Conservation (phyloP, 2,888 invertebrate species). For the Tinea semifulvella region DNA sequence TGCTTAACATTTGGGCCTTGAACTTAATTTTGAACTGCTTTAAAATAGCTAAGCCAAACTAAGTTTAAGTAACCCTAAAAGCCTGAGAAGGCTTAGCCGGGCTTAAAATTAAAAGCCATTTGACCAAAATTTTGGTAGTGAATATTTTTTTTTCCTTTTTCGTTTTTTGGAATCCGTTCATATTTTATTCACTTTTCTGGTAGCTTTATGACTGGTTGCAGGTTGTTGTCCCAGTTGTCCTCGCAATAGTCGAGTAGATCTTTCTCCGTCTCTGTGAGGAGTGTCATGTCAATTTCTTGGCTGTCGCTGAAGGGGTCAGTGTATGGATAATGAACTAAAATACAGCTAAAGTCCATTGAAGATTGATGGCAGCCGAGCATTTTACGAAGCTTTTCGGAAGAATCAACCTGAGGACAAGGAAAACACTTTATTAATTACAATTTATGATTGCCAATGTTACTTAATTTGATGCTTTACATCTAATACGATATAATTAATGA, state of each 20-base stretch:
- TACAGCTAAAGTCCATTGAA: constrained; percentile 62
- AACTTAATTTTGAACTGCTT: too few species aligned
- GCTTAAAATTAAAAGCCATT: too few species aligned
- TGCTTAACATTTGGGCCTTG: not conserved
- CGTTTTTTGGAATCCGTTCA: not conserved
- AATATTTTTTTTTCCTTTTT: not conserved
- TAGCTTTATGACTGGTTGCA: constrained; percentile 71
- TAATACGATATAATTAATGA: too few species aligned
- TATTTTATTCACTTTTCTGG: constrained; percentile 65
- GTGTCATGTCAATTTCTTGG: constrained; percentile 47
- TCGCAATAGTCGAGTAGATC: constrained; percentile 74
- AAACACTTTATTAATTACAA: constrained; percentile 20
- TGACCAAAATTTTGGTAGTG: too few species aligned
- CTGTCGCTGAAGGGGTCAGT: constrained; percentile 55
- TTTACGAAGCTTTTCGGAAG: constrained; percentile 59
- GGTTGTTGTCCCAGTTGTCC: constrained; percentile 69
- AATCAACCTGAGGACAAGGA: constrained; percentile 63
- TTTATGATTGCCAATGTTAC: too few species aligned
- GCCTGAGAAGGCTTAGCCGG: not conserved
- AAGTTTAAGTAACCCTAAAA: too few species aligned
- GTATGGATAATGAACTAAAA: constrained; percentile 62
- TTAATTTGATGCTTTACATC: too few species aligned
- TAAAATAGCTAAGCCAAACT: too few species aligned
- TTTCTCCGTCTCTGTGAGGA: constrained; percentile 69
- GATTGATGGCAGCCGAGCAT: constrained; percentile 49